These are phyloP conservation scores for Colletes gigas DNA, from an alignment of 1,140 invertebrate genomes.

Conservation along the genomic window DNA sequence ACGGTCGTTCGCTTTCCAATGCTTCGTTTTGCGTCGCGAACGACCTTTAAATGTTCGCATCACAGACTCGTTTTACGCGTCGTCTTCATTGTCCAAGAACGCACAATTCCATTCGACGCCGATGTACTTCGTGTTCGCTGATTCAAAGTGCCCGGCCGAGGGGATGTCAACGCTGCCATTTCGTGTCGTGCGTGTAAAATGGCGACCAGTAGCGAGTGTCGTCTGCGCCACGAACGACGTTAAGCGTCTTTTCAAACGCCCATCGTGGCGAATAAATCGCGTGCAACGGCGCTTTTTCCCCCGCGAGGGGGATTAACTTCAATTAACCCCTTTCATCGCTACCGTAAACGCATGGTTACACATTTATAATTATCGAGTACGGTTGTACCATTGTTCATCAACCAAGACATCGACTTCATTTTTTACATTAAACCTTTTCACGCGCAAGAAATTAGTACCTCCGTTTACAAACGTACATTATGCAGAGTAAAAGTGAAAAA, in stretches of 20 bases:
- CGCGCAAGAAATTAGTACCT: too few relatives aligned
- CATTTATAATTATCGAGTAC: too few relatives aligned
- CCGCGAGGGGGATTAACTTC: too few relatives aligned
- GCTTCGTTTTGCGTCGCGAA: slow-evolving; percentile 58
- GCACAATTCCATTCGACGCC: slow-evolving; percentile 13
- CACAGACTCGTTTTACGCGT: slow-evolving; percentile 53
- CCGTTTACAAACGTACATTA: too few relatives aligned
- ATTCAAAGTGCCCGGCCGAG: background rate
- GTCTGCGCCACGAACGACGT: background rate
- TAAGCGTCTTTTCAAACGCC: background rate
- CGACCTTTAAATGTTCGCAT: slow-evolving; percentile 66
- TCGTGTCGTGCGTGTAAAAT: background rate
- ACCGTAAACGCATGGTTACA: too few relatives aligned
- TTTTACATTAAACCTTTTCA: too few relatives aligned
- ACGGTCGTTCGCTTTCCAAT: slow-evolving; percentile 51
- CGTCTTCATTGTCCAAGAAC: slow-evolving; percentile 53
- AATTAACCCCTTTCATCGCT: too few relatives aligned
- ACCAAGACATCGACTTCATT: too few relatives aligned
- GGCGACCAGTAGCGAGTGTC: background rate
- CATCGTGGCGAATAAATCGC: background rate
- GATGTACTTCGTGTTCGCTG: background rate
- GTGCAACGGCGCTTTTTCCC: background rate
- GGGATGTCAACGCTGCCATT: slow-evolving; percentile 30
- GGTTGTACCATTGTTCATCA: too few relatives aligned
- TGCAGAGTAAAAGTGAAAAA: too few relatives aligned